Evolutionary conservation across 2,888 invertebrate species (phyloP).

Genomic region (Chrysolina haemoptera): DNA sequence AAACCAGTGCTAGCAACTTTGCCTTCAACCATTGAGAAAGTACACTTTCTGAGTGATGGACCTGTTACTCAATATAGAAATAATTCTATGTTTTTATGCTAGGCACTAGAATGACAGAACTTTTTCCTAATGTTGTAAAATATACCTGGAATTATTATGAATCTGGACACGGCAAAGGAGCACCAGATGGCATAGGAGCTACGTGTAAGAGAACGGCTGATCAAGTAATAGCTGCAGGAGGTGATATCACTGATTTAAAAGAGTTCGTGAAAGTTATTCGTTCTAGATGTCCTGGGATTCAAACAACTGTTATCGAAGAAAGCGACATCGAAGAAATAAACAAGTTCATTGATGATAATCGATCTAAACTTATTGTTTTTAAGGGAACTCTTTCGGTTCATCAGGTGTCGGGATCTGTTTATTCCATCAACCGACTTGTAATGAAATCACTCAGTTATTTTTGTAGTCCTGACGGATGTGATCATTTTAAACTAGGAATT

Average conservation of each 20-base stretch:
- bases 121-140: constrained; percentile 51
- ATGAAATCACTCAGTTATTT: constrained; percentile 40
- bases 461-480: constrained; percentile 20
- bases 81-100: constrained; percentile 39
- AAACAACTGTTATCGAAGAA: constrained; percentile 46
- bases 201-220: constrained; percentile 62
- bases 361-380: constrained; percentile 28
- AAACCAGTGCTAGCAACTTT: constrained; percentile 51
- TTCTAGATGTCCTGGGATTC: constrained; percentile 49
- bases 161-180: constrained; percentile 61
- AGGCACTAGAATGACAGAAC: constrained; percentile 53
- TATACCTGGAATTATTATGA: constrained; percentile 59
- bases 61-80: constrained; percentile 49
- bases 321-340: constrained; percentile 49
- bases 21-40: constrained; percentile 52
- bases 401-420: constrained; percentile 36
- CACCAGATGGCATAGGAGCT: constrained; percentile 62
- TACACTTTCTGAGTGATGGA: constrained; percentile 62
- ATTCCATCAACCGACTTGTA: constrained; percentile 24
- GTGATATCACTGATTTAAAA: constrained; percentile 56
- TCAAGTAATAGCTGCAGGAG: constrained; percentile 57
- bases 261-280: constrained; percentile 50
- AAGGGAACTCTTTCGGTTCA: constrained; percentile 37
- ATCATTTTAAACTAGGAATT: neutral
- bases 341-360: constrained; percentile 28